phyloP scores from a whole-genome alignment of 2,113 vertebrate genomes.

The Oceanodroma tethys region DNA sequence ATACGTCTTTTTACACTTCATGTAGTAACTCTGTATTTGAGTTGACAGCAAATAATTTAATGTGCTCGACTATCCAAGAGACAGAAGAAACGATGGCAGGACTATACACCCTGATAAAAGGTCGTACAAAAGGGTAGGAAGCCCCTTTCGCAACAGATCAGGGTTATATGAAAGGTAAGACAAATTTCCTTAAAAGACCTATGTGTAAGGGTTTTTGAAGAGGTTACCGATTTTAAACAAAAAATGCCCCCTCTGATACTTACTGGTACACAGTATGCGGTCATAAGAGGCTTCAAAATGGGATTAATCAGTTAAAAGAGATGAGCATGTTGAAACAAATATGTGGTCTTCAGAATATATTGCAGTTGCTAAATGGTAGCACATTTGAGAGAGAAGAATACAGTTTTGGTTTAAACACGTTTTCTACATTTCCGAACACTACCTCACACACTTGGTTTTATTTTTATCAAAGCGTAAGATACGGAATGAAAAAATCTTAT shows the following conservation, averaged over 20 bases:
- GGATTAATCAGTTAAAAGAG: background rate
- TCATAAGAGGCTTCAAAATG: background rate
- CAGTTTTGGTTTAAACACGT: background rate
- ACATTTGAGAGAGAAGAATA: background rate
- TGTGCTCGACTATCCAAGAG: background rate
- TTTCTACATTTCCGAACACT: background rate
- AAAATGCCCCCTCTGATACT: background rate
- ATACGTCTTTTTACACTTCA: background rate
- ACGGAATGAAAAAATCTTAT: background rate
- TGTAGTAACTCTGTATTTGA: background rate
- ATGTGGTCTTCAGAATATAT: background rate
- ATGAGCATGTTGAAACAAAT: background rate
- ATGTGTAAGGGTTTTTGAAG: background rate
- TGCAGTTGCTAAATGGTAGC: background rate
- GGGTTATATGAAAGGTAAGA: background rate
- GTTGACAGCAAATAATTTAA: background rate
- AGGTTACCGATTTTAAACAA: background rate
- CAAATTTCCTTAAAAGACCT: background rate
- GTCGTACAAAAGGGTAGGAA: background rate
- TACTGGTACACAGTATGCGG: background rate
- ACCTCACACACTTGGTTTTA: background rate
- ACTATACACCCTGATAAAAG: background rate
- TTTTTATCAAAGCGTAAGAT: background rate
- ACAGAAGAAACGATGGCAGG: background rate
- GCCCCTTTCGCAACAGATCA: background rate